Base-by-base conservation (phyloP, 2,888 invertebrate genomes). In the Drosophila stalkeri region DNA sequence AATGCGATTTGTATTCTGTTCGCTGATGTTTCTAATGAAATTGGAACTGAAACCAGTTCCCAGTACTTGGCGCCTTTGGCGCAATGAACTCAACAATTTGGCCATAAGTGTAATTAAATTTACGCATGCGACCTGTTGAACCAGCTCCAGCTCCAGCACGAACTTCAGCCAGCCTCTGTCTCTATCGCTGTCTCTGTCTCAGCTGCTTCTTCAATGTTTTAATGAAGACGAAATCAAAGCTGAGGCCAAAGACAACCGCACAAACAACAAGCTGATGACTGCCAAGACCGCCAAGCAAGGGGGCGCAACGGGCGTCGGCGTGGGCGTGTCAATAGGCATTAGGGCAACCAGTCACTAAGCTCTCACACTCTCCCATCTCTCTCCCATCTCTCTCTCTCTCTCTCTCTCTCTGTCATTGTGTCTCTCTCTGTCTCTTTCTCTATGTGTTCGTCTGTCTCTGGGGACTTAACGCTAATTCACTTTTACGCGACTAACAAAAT, bases 61-160 rank as follows among this genome's bases (percentile, higher is more conserved):
- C 27, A 16, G 37, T 63, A 41, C 59, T 60, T 18, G 23, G 41
- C 37, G 67, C 67, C 61, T 14, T 35, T 35, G 73, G 49, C 62
- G 23, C 41, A n/a, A 43, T 16, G 56, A 74, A 61, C 66, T 66
- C 59, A 59, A 49, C 59, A 79, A 71, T 70, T 68, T 72, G 61
- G 67, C 68, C 76, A 73, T 75, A 87, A 85, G 77, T 86, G 74
- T 88, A 84, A 84, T 84, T 84, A 84, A 88, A 88, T 84, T 86
- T 75, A 66, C 75, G 65, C 67, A 74, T 65, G 46, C 51, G 65
- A 67, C 56, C 64, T 77, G 57, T 62, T 70, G 67, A 51, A 18
- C 49, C 33, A 51, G 33, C 49, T 33, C 31, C 49, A 31, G 49
- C 49, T 31, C n/a, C 49, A 16, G 47, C 31, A 27, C 27, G 27